Percentiles rank a stretch among this genome's conserved stretches.
These are phyloP conservation scores for Sciurus carolinensis DNA, from an alignment of 2,797 vertebrate species.

Conservation along the genomic window DNA sequence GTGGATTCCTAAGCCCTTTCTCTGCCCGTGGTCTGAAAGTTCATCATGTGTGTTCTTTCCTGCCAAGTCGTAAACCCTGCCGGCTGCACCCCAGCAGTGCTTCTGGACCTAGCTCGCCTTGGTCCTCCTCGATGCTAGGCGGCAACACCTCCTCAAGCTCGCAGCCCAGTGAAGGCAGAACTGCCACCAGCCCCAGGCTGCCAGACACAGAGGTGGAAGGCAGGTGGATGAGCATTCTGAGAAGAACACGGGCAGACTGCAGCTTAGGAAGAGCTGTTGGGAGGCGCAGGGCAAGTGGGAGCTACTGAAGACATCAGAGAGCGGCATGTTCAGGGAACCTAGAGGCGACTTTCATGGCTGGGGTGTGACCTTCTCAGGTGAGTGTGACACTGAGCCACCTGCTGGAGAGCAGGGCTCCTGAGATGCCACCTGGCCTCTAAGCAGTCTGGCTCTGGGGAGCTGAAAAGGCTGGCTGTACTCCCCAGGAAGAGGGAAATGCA, in stretches of 20 bases:
- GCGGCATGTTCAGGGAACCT: neutral
- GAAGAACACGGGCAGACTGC: too few relatives aligned
- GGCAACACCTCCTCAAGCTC: neutral
- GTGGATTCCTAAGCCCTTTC: neutral
- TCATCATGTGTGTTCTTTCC: neutral
- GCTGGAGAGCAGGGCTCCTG: neutral
- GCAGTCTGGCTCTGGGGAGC: neutral
- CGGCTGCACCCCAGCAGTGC: neutral
- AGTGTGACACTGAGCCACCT: neutral
- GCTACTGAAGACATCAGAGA: too few relatives aligned
- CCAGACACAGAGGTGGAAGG: neutral
- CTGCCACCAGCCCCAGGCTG: too few relatives aligned
- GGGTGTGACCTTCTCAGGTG: neutral
- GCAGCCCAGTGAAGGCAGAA: rapidly evolving
- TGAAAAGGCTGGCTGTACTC: neutral
- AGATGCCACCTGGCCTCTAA: neutral
- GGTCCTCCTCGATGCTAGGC: neutral
- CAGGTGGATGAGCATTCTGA: neutral
- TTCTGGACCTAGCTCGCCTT: neutral
- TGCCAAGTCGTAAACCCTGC: neutral
- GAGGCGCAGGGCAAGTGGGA: neutral
- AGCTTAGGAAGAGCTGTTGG: too few relatives aligned
- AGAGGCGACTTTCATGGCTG: neutral
- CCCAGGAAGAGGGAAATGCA: too few relatives aligned
- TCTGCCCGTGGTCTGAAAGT: neutral